Base-by-base conservation (phyloP, 2,888 invertebrate species). In the Epirrita christyi region DNA sequence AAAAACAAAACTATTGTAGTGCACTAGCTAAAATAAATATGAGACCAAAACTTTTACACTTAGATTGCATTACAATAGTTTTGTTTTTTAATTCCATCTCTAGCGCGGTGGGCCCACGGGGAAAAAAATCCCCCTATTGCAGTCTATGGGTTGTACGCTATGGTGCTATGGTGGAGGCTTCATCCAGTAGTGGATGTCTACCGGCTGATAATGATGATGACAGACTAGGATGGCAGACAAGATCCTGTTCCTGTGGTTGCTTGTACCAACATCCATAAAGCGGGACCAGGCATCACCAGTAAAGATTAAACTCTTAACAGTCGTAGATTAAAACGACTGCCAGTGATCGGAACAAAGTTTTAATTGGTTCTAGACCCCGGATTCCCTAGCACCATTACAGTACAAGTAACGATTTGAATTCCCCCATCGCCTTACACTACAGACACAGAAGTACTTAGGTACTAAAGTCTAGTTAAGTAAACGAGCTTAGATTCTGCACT, bases 281-380 rank as follows among this genome's bases (percentile, higher is more conserved):
- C 32, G 9, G 8, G 8, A 9, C 9, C 34, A 21, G 40, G 15
- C 5, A 14, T 15, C 7, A 40, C 14, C 21, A 51, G 42, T 36
- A n/a, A 6, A 38, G 36, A 32, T 32, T 15, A 21, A 54, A 28
- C 32, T 49, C 13, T 2, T n/a, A 43, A 28, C 34, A 44, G 44
- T 21, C 44, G 38, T 50, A 50, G 9, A 50, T 50, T 50, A 50
- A 53, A 58, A 58, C 41, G 34, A n/a, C 27, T 51, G 47, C 46
- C n/a, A 52, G 46, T 44, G 42, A 59, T 59, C 27, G 41, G 27
- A 32, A 14, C 40, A 46, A 54, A 54, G 54, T 59, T 59, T 54
- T 54, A 50, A 50, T 59, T 54, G 46, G 54, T 50, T 46, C 37
- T 14, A 42, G 41, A 44, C 3, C 32, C 42, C 29, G 48, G 15